Percentiles rank a stretch among this genome's conserved stretches.
phyloP scores from a whole-genome alignment of 2,888 invertebrate species.

The Eretmocerus hayati region DNA sequence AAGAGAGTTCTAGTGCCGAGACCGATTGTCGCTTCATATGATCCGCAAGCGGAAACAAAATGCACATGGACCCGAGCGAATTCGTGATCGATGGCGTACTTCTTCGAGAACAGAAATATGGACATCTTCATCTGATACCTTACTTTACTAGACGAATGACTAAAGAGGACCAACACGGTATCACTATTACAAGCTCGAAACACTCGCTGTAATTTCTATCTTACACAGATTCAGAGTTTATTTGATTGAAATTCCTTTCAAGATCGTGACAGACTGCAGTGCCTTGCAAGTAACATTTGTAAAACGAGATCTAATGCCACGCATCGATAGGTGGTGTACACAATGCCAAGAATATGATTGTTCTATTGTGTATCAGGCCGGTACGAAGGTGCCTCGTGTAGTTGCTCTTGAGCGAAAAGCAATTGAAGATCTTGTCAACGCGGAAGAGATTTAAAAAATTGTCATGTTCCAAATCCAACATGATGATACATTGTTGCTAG shows the following conservation, averaged over 20 bases:
- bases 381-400: conserved; percentile 30
- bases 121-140: conserved; percentile 28
- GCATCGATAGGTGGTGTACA: conserved; percentile 13
- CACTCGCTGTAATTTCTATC: conserved; percentile 36
- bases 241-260: conserved; percentile 32
- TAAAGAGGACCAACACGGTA: conserved; percentile 33
- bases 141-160: conserved; percentile 36
- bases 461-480: conserved; percentile 20
- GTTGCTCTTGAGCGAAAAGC: conserved; percentile 30
- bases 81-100: conserved; percentile 30
- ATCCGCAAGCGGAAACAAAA: conserved; percentile 27
- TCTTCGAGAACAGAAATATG: conserved; percentile 27
- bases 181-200: conserved; percentile 38
- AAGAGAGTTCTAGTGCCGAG: conserved; percentile 8
- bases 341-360: conserved; percentile 27
- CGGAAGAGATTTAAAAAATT: conserved; percentile 2
- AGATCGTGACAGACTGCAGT: conserved; percentile 16
- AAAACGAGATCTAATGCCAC: conserved; percentile 11
- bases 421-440: conserved; percentile 20
- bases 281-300: conserved; percentile 7
- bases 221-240: conserved; percentile 36
- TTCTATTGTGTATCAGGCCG: conserved; percentile 22
- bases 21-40: conserved; percentile 21
- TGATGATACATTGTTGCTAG: conserved; percentile 25
- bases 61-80: conserved; percentile 32